Evolutionary conservation across 2,113 vertebrate genomes (phyloP).

Genomic region (Malurus melanocephalus): DNA sequence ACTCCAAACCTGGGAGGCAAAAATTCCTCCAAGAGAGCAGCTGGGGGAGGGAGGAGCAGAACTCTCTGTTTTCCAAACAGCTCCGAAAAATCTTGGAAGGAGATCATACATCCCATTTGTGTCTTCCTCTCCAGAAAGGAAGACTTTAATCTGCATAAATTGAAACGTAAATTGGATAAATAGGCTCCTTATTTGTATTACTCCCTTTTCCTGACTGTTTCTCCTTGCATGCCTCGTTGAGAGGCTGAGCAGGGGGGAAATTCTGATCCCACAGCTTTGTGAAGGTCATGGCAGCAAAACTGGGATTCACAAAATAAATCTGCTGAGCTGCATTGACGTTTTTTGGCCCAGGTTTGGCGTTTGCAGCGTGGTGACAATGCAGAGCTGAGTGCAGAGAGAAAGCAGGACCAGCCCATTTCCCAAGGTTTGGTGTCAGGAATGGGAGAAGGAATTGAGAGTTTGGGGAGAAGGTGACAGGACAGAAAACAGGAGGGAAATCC

Average conservation of each 20-base stretch:
- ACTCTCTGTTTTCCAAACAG: not conserved
- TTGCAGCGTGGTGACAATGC: not conserved
- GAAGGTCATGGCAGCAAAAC: not conserved
- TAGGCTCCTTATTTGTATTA: not conserved
- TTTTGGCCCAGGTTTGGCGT: not conserved
- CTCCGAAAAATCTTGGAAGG: constrained; percentile 35
- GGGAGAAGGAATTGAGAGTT: not conserved
- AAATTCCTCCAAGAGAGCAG: not conserved
- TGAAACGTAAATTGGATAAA: constrained; percentile 31
- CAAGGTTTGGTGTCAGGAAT: not conserved
- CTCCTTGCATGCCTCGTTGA: not conserved
- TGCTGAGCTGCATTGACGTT: not conserved
- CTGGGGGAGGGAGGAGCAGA: not conserved
- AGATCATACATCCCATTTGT: constrained; percentile 39
- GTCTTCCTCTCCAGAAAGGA: constrained; percentile 50
- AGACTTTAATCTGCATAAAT: constrained; percentile 55
- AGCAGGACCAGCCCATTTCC: not conserved
- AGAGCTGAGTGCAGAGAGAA: not conserved
- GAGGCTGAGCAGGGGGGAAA: not conserved
- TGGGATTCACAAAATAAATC: rapidly evolving
- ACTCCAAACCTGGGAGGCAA: not conserved
- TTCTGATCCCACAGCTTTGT: not conserved
- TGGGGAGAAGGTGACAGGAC: not conserved
- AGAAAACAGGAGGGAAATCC: not conserved
- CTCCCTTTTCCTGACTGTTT: constrained; percentile 14